Percentiles rank a stretch among this genome's conserved stretches.
These are phyloP conservation scores for Lithophane ornitopus DNA, from an alignment of 2,888 invertebrate genomes.

Conservation along the genomic window DNA sequence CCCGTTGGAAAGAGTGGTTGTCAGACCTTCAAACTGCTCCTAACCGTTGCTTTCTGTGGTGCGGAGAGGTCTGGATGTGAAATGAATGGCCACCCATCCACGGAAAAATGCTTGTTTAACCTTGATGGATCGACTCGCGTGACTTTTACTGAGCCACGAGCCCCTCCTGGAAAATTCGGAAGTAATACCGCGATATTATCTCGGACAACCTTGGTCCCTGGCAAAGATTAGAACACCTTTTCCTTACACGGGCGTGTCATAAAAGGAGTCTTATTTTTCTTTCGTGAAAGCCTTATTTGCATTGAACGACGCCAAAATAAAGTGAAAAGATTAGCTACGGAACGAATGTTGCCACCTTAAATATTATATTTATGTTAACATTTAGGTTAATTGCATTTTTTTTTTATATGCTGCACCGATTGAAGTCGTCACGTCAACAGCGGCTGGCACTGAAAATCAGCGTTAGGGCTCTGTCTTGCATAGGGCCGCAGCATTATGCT, in stretches of 20 bases:
- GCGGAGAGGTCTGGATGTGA: background rate
- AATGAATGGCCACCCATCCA: background rate
- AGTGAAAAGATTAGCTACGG: background rate
- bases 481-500: too few relatives aligned
- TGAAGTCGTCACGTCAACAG: too few relatives aligned
- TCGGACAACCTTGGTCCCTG: conserved; percentile 12
- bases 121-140: background rate
- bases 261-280: conserved; percentile 10
- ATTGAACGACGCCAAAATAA: background rate
- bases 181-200: conserved; percentile 13
- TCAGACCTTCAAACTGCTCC: background rate
- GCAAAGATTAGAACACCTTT: conserved; percentile 25
- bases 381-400: too few relatives aligned
- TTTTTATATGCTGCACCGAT: too few relatives aligned
- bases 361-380: too few relatives aligned
- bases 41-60: too few relatives aligned
- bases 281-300: conserved; percentile 11
- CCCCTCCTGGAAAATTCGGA: conserved; percentile 5
- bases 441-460: too few relatives aligned
- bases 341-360: too few relatives aligned
- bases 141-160: background rate
- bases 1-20: too few relatives aligned
- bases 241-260: conserved; percentile 2
- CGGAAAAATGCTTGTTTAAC: background rate
- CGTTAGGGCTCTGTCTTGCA: too few relatives aligned